Evolutionary conservation across 2,888 invertebrate species (phyloP), one percentile per base, ranked within the genome.

Genomic region (Acanthosoma haemorrhoidale): DNA sequence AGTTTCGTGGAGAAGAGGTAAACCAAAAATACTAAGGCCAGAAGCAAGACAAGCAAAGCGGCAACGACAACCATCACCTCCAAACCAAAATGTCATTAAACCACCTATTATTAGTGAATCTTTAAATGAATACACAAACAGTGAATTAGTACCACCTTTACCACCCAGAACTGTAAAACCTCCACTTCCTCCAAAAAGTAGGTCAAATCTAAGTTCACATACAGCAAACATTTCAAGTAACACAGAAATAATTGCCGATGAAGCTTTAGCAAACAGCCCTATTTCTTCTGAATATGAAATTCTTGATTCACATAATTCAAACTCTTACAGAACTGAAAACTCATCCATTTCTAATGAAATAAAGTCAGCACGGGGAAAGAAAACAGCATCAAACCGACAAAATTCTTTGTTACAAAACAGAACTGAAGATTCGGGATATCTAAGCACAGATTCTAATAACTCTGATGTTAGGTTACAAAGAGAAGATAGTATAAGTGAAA

Each of bases 391-490:
- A 38, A 8, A 32, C 4, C 34, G 34, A 38, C 31, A 34, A n/a
- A 61, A 36, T 38, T 61, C 34, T 21, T 9, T 61, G n/a, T 21
- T 34, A 11, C 63, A 43, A 6, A 43, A 67, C 6, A 51, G 78
- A 75, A 83, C 87, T 61, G 85, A 89, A 78, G 93, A 93, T 79
- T 91, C 92, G 1, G 93, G 92, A 0, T 93, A 93, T 77, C 84
- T 93, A 70, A 93, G 92, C 78, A 91, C 91, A 34, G 92, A 92
- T 77, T 92, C 91, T 2, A 81, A 79, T 51, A 80, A 79, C 1
- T 81, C 82, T 1, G 77, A 77, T 9, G 79, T 70, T 21, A 38
- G 36, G 25, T 38, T 41, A 29, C 70, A 71, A 39, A 43, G 16
- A 69, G 78, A 84, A 74, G 80, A 84, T 75, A 84, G 86, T 80